Conservation (phyloP, 1,140 invertebrate genomes). For the Eriosoma lanigerum region DNA sequence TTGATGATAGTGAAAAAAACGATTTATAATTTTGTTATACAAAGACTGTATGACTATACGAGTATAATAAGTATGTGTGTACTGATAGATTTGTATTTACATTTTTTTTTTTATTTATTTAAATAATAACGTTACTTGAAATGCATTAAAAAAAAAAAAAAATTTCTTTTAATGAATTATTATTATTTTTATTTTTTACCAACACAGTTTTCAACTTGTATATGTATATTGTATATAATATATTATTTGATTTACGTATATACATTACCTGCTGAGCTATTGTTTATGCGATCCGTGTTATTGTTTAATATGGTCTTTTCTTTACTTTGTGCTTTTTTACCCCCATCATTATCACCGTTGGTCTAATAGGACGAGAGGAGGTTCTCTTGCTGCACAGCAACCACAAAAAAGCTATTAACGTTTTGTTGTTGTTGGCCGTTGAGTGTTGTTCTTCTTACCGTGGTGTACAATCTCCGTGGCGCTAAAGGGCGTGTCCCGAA, state of each 20-base stretch:
- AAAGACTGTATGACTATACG: too few relatives aligned
- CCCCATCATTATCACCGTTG: not conserved
- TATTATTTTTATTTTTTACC: not conserved
- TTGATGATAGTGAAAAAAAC: too few relatives aligned
- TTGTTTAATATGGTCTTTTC: slow-evolving; percentile 27
- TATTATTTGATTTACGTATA: not conserved
- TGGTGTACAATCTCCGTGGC: slow-evolving; percentile 24
- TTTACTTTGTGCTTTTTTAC: slow-evolving; percentile 16
- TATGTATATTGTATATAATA: not conserved
- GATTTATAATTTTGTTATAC: too few relatives aligned
- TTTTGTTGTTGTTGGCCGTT: slow-evolving; percentile 44
- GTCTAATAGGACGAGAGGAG: not conserved
- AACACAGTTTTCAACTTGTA: not conserved
- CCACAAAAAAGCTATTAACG: slow-evolving; percentile 49
- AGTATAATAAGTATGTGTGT: too few relatives aligned
- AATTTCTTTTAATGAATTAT: too few relatives aligned
- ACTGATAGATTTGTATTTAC: too few relatives aligned
- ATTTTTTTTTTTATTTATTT: too few relatives aligned
- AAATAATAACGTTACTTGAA: too few relatives aligned
- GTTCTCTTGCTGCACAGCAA: not conserved
- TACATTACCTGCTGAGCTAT: not conserved
- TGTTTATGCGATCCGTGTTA: slow-evolving; percentile 18
- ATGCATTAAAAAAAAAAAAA: too few relatives aligned
- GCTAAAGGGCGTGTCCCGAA: slow-evolving; percentile 40
- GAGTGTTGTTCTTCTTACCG: slow-evolving; percentile 46